phyloP scores from a whole-genome alignment of 2,113 vertebrate species.

The Python bivittatus region DNA sequence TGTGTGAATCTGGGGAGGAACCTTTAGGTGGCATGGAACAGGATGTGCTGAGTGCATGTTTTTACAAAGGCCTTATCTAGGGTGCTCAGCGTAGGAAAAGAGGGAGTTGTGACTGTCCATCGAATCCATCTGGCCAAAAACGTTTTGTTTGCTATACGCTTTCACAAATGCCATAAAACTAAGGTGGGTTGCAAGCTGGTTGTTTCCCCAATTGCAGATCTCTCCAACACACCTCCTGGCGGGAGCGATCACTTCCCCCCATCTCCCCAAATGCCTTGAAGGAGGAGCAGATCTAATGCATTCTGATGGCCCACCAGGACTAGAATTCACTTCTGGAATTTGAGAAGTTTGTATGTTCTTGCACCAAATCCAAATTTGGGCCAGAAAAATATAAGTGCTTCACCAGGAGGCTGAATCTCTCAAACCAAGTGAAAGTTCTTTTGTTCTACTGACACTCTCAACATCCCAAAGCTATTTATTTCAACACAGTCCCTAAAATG shows the following conservation, averaged over 20 bases:
- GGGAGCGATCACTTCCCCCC: no score
- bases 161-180: neutral
- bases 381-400: neutral
- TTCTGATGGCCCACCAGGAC: neutral
- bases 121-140: conserved; percentile 2
- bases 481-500: neutral
- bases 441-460: neutral
- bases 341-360: neutral
- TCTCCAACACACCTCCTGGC: no score
- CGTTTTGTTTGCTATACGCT: neutral
- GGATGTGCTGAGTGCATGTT: conserved; percentile 49
- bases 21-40: conserved; percentile 54
- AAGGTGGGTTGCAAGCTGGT: neutral
- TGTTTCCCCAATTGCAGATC: neutral
- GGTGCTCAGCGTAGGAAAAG: conserved; percentile 19
- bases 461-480: conserved; percentile 26
- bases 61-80: conserved; percentile 54
- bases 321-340: neutral
- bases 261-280: neutral
- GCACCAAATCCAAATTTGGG: neutral
- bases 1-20: conserved; percentile 54
- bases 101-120: neutral
- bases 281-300: neutral
- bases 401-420: neutral
- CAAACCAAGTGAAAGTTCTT: neutral